A percentile compares a stretch with the other conserved stretches of the same genome.
Evolutionary conservation across 2,113 vertebrate genomes (phyloP).

Genomic region (Craseonycteris thonglongyai): DNA sequence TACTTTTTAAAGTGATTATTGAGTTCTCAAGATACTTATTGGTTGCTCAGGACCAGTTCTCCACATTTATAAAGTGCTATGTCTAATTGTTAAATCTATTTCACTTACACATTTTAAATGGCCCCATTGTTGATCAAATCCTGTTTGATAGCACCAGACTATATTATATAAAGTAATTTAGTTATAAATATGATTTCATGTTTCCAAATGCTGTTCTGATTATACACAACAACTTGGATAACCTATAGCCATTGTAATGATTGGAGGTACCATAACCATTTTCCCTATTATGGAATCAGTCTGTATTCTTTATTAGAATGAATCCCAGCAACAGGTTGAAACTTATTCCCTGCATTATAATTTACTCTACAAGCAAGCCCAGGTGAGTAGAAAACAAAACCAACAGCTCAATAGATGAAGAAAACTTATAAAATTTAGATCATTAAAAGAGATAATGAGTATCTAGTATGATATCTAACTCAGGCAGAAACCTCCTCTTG

Average conservation of each 20-base stretch:
- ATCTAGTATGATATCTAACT: neutral
- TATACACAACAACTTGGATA: neutral
- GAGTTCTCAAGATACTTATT: slow-evolving; percentile 30
- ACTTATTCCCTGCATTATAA: neutral
- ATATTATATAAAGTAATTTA: slow-evolving; percentile 30
- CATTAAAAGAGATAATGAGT: neutral
- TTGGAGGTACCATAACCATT: neutral
- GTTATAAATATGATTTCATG: slow-evolving; percentile 13
- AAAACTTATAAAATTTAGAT: neutral
- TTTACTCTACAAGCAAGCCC: neutral
- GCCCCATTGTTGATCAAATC: slow-evolving; percentile 32
- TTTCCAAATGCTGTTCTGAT: neutral
- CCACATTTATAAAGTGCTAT: slow-evolving; percentile 55
- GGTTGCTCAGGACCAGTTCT: slow-evolving; percentile 35
- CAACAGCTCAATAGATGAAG: neutral
- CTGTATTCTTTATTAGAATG: neutral
- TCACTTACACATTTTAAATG: slow-evolving; percentile 45
- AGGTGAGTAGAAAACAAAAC: neutral
- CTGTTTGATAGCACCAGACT: slow-evolving; percentile 11
- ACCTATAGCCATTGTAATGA: neutral
- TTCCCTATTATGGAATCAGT: neutral
- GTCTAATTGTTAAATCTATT: slow-evolving; percentile 43
- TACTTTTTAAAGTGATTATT: slow-evolving; percentile 62
- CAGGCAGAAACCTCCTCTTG: neutral
- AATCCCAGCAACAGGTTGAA: neutral